A percentile compares a stretch with the other conserved stretches of the same genome.
These are phyloP conservation scores for Montipora cactus DNA, from an alignment of 64 coral and sea anemone species.

Conservation along the genomic window DNA sequence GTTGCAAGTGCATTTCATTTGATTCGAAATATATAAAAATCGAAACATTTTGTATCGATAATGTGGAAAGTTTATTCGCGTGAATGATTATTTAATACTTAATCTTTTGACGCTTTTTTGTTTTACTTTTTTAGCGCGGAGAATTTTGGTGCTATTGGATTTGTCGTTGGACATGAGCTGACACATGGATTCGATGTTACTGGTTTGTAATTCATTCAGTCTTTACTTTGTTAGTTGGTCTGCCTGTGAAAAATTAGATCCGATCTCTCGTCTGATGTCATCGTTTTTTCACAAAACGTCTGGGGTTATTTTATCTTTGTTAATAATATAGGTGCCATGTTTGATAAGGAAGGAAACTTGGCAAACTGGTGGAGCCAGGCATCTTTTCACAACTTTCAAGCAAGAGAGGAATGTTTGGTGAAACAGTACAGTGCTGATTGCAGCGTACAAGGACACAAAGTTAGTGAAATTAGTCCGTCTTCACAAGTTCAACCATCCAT, in stretches of 20 bases:
- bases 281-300: too few relatives aligned
- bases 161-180: constrained; percentile 68
- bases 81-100: too few relatives aligned
- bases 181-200: constrained; percentile 75
- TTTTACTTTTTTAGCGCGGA: constrained; percentile 29
- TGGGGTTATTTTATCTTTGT: too few relatives aligned
- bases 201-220: constrained; percentile 11
- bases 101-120: background rate
- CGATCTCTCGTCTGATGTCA: too few relatives aligned
- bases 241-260: too few relatives aligned
- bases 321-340: constrained; percentile 46
- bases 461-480: background rate
- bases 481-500: background rate
- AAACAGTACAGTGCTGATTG: constrained; percentile 44
- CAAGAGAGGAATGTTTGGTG: constrained; percentile 34
- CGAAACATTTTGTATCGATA: too few relatives aligned
- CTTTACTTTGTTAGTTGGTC: too few relatives aligned
- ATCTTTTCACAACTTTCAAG: constrained; percentile 1
- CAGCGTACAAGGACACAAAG: constrained; percentile 41
- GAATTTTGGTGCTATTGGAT: constrained; percentile 72
- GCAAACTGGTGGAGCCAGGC: constrained; percentile 68
- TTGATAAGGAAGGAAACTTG: constrained; percentile 62
- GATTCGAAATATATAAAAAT: too few relatives aligned
- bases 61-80: too few relatives aligned
- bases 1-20: too few relatives aligned